phyloP scores from a whole-genome alignment of 2,797 vertebrate species.

The Eupleurogrammus muticus region DNA sequence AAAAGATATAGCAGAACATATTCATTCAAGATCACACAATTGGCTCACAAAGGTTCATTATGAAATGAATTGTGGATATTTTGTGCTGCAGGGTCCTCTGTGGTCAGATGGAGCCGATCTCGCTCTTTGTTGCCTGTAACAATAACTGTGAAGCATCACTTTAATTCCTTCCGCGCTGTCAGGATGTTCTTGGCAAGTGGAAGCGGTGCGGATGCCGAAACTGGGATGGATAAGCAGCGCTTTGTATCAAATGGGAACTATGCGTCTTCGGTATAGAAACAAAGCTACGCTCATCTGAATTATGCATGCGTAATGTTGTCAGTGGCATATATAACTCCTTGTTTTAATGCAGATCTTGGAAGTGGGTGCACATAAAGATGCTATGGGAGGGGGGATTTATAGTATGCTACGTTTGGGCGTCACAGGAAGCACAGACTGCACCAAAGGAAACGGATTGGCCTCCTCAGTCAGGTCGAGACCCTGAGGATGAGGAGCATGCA shows the following conservation, averaged over 20 bases:
- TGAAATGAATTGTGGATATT: background rate
- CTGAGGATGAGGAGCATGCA: no score
- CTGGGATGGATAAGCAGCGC: slow-evolving; percentile 31
- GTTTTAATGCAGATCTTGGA: slow-evolving; percentile 7
- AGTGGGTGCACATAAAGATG: background rate
- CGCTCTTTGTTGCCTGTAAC: slow-evolving; percentile 17
- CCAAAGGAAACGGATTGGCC: slow-evolving; percentile 10
- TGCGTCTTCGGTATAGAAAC: slow-evolving; percentile 11
- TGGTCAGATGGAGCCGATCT: slow-evolving; percentile 4
- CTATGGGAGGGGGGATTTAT: slow-evolving; percentile 19
- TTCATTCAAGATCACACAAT: background rate
- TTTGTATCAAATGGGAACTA: slow-evolving; percentile 29
- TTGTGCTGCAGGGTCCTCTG: background rate
- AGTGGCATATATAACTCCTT: background rate
- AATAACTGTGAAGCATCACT: slow-evolving; percentile 47
- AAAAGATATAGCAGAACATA: background rate
- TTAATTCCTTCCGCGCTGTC: slow-evolving; percentile 40
- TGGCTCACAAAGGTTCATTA: background rate
- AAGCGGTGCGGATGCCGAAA: slow-evolving; percentile 29
- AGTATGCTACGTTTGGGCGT: slow-evolving; percentile 11
- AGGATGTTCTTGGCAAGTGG: slow-evolving; percentile 35
- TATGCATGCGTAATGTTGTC: slow-evolving; percentile 41
- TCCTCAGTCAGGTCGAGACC: no score
- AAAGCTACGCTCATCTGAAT: slow-evolving; percentile 40
- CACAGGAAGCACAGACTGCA: slow-evolving; percentile 9